Evolutionary conservation across 2,888 invertebrate species (phyloP).

Genomic region (Capitulum mitella): DNA sequence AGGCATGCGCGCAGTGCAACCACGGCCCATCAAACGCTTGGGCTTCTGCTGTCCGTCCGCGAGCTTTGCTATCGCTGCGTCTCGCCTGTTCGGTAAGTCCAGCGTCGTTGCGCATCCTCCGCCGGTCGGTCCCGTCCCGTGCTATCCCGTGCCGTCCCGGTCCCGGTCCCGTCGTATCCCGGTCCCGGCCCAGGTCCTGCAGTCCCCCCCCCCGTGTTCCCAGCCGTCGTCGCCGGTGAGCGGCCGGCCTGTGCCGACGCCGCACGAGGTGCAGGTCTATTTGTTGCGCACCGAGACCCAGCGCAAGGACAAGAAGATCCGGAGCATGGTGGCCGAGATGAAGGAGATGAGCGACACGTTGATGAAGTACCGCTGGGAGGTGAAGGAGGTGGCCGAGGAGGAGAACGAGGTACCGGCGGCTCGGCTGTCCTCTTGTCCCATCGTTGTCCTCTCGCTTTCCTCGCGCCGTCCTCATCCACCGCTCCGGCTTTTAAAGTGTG

Average conservation of each 20-base stretch:
- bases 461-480: not conserved
- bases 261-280: slow-evolving; percentile 39
- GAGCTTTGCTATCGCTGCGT: too few species aligned
- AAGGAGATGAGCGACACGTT: slow-evolving; percentile 38
- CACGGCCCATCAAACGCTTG: too few species aligned
- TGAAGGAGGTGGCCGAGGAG: slow-evolving; percentile 39
- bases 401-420: slow-evolving; percentile 39
- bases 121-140: not conserved
- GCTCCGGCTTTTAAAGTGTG: too few species aligned
- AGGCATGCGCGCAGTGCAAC: too few species aligned
- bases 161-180: not conserved
- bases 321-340: slow-evolving; percentile 37
- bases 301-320: slow-evolving; percentile 41
- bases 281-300: slow-evolving; percentile 40
- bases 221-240: not conserved
- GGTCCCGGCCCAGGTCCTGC: not conserved
- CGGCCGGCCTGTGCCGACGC: not conserved
- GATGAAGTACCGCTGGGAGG: slow-evolving; percentile 39
- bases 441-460: not conserved
- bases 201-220: not conserved
- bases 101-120: not conserved
- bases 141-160: not conserved
- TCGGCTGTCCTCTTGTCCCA: not conserved
- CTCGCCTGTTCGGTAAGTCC: not conserved
- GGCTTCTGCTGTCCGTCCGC: too few species aligned